Evolutionary conservation across 2,113 vertebrate species (phyloP).

Genomic region (Oryzias woworae): DNA sequence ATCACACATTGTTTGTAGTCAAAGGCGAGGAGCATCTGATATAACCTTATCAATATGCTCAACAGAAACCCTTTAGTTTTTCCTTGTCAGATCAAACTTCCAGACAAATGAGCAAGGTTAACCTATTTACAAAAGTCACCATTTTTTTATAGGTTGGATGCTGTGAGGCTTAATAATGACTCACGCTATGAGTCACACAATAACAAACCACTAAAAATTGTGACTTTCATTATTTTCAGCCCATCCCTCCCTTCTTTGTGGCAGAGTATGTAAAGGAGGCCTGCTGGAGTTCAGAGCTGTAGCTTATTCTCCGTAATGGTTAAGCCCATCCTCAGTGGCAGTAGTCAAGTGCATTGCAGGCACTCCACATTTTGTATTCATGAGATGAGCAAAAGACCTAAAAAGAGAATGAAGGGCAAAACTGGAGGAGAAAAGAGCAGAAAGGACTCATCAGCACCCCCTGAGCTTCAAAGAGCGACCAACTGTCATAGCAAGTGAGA

Average conservation of each 20-base stretch:
- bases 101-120: constrained; percentile 17
- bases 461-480: constrained; percentile 40
- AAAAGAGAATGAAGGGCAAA: constrained; percentile 11
- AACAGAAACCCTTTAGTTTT: not conserved
- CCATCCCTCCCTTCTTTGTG: constrained; percentile 22
- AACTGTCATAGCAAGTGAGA: constrained; percentile 30
- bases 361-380: constrained; percentile 52
- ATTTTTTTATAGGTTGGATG: constrained; percentile 36
- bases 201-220: constrained; percentile 37
- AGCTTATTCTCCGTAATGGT: constrained; percentile 52
- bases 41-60: constrained; percentile 14
- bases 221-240: constrained; percentile 29
- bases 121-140: constrained; percentile 42
- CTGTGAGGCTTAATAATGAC: constrained; percentile 33
- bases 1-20: not conserved
- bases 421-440: constrained; percentile 7
- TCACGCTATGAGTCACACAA: constrained; percentile 47
- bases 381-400: constrained; percentile 35
- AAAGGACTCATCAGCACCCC: not conserved
- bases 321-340: constrained; percentile 43
- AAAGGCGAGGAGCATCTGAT: constrained; percentile 8
- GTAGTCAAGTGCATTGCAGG: constrained; percentile 42
- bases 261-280: constrained; percentile 15
- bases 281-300: constrained; percentile 31
- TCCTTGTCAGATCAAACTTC: not conserved